Evolutionary conservation across 2,888 invertebrate genomes (phyloP).

Genomic region (Nephrocerus scutellatus): DNA sequence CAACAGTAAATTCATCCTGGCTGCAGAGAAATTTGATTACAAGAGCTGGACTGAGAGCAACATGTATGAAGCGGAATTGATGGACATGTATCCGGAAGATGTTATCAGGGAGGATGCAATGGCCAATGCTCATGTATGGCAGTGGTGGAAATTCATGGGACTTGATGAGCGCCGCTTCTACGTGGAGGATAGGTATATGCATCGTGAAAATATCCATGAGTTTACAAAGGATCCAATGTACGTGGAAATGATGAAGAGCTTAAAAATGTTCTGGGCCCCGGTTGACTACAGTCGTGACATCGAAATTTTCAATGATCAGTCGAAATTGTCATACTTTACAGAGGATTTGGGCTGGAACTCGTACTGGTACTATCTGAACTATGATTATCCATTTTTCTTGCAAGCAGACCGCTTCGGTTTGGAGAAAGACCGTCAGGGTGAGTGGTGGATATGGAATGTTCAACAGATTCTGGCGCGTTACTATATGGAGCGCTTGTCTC

Average conservation of each 20-base stretch:
- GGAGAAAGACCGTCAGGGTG: conserved; percentile 53
- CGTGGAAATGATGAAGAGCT: too few relatives aligned
- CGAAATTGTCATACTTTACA: conserved; percentile 56
- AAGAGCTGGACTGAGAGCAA: conserved; percentile 44
- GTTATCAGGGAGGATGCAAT: background rate
- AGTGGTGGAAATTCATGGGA: conserved; percentile 22
- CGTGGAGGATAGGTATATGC: too few relatives aligned
- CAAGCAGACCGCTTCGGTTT: conserved; percentile 49
- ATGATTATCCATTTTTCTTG: conserved; percentile 58
- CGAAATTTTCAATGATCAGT: conserved; percentile 45
- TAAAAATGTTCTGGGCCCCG: conserved; percentile 1
- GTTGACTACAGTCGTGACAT: conserved; percentile 5
- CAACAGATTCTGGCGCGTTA: conserved; percentile 62
- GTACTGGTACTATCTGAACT: conserved; percentile 53
- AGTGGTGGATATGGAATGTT: conserved; percentile 55
- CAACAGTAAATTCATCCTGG: conserved; percentile 58
- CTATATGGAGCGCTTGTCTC: conserved; percentile 64
- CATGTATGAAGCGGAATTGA: background rate
- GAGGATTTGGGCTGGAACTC: conserved; percentile 60
- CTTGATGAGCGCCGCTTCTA: conserved; percentile 14
- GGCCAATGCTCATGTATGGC: background rate
- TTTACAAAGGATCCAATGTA: too few relatives aligned
- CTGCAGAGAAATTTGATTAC: conserved; percentile 56
- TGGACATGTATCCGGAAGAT: background rate
- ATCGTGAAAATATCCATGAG: too few relatives aligned